These are phyloP conservation scores for Hormaphis cornu DNA, from an alignment of 1,140 invertebrate genomes.

Conservation along the genomic window DNA sequence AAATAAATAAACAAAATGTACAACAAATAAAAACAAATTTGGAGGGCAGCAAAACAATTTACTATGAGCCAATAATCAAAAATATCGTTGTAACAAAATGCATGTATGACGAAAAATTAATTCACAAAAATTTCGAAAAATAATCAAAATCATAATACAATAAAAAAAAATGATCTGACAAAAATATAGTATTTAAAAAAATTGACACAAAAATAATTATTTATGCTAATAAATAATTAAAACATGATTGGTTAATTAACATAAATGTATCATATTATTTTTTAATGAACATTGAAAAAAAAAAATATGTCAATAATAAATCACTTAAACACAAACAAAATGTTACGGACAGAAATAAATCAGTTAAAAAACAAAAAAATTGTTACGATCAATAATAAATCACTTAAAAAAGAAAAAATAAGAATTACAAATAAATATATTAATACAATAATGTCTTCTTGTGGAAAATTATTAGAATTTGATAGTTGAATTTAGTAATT, in stretches of 20 bases:
- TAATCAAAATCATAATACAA: background rate
- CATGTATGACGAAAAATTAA: constrained; percentile 23
- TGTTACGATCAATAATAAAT: constrained; percentile 6
- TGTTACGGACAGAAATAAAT: constrained; percentile 1
- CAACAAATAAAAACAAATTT: background rate
- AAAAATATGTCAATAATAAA: constrained; percentile 10
- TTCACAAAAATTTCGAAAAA: constrained; percentile 5
- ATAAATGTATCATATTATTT: background rate
- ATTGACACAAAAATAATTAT: background rate
- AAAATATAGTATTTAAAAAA: constrained; percentile 1
- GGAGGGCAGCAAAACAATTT: constrained; percentile 26
- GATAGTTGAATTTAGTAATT: background rate
- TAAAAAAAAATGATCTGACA: background rate
- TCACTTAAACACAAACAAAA: background rate
- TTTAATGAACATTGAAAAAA: background rate
- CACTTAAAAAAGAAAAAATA: background rate
- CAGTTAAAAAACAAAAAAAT: background rate
- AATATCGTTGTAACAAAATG: constrained; percentile 20
- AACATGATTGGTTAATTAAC: background rate
- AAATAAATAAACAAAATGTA: no score
- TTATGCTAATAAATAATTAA: background rate
- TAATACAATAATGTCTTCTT: background rate
- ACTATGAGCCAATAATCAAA: constrained; percentile 24
- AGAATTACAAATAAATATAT: constrained; percentile 6
- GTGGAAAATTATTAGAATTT: background rate